phyloP scores from a whole-genome alignment of 35 echinoderm and acorn worm species.

The Apostichopus japonicus region DNA sequence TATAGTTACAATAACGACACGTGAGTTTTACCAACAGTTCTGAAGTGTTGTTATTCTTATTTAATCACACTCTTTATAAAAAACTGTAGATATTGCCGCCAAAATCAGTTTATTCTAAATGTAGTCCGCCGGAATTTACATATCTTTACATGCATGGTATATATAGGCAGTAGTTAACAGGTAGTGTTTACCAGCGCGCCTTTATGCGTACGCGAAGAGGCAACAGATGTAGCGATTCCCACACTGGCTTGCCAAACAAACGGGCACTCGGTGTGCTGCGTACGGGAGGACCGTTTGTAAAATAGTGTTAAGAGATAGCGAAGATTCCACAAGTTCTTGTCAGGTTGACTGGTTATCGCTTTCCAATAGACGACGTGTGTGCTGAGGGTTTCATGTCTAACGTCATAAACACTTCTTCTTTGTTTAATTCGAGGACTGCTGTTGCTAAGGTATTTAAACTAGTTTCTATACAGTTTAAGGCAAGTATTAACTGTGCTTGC shows the following conservation, averaged over 20 bases:
- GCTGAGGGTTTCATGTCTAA: too few relatives aligned
- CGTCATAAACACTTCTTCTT: too few relatives aligned
- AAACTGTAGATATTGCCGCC: neutral
- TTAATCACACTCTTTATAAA: neutral
- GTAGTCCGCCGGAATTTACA: slow-evolving; percentile 25
- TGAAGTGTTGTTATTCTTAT: neutral
- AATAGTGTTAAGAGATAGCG: too few relatives aligned
- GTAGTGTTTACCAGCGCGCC: slow-evolving; percentile 31
- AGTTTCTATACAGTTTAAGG: too few relatives aligned
- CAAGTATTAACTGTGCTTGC: too few relatives aligned
- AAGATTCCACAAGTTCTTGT: too few relatives aligned
- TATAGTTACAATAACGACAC: neutral
- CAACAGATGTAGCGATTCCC: slow-evolving; percentile 14
- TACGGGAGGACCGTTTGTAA: neutral
- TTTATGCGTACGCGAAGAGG: neutral
- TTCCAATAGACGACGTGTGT: too few relatives aligned
- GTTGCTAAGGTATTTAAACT: too few relatives aligned
- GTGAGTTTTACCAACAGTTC: neutral
- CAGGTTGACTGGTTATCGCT: too few relatives aligned
- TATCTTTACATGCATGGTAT: slow-evolving; percentile 7
- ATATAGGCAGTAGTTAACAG: neutral
- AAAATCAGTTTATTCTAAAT: neutral
- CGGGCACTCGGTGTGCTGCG: neutral
- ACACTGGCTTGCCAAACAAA: neutral
- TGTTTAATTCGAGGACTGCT: too few relatives aligned